Evolutionary conservation across 2,888 invertebrate species (phyloP).

Genomic region (Alloplasta piceator): DNA sequence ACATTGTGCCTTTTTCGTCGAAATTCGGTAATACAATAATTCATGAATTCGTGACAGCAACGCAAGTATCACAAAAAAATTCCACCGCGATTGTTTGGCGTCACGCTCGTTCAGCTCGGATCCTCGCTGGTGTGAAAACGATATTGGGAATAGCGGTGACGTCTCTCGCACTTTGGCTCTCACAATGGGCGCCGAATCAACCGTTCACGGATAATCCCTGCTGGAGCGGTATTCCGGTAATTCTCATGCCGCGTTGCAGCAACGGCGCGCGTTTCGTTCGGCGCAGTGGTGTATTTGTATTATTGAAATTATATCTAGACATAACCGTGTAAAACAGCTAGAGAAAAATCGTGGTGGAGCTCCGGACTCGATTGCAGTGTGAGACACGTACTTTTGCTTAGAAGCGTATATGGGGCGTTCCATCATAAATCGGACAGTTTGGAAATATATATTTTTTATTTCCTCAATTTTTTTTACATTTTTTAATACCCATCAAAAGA

Average conservation of each 20-base stretch:
- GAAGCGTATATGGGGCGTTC: no score
- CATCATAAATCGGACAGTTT: no score
- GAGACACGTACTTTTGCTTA: no score
- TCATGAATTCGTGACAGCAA: constrained; percentile 69
- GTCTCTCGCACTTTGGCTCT: constrained; percentile 85
- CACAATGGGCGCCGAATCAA: constrained; percentile 86
- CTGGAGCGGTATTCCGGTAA: constrained; percentile 87
- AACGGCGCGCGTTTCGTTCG: no score
- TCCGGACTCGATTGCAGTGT: no score
- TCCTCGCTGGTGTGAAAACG: constrained; percentile 84
- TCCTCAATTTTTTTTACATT: no score
- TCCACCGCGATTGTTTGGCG: constrained; percentile 77
- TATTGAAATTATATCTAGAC: no score
- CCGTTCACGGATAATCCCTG: constrained; percentile 86
- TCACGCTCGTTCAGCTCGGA: constrained; percentile 84
- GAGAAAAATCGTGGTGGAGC: no score
- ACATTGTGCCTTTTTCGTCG: not conserved
- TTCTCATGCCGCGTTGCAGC: constrained; percentile 55
- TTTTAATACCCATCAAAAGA: no score
- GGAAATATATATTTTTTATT: no score
- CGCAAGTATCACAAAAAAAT: constrained; percentile 81
- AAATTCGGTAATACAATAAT: not conserved
- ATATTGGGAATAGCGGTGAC: constrained; percentile 85
- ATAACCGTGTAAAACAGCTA: no score
- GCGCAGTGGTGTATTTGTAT: no score